Base-by-base conservation (phyloP, 1,140 invertebrate genomes). In the Camponotus pennsylvanicus region DNA sequence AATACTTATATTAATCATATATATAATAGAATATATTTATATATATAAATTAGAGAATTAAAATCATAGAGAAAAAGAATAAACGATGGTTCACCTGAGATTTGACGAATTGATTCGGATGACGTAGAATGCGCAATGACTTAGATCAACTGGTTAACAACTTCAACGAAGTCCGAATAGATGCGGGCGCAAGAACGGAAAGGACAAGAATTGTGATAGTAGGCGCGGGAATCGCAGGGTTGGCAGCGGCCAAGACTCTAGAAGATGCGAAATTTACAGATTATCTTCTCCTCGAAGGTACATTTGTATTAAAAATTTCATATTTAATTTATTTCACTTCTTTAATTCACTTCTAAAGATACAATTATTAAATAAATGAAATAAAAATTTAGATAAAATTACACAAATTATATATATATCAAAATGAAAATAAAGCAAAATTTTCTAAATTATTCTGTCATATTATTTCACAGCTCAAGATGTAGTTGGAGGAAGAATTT, bases 201-300 rank as follows among this genome's bases (percentile, higher is more conserved):
- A 89, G 52, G 59, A 92, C 91, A 11, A 91, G 85, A 86, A 79
- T 96, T 42, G 93, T 96, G 3, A 96, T 97, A 83, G 88, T 97
- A 71, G 96, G 96, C n/a, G 96, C 96, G 61, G 96, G 97, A 67
- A 95, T 97, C 80, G 95, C 96, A 13, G 96, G 96, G 73, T 91
- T 97, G 61, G 95, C 95, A 49, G 96, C 96, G 55, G 96, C 96
- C 1, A 92, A 90, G 77, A 95, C 93, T n/a, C 90, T 97, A 1
- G 80, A 95, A 34, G 85, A 96, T 77, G 86, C 92, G 55, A 95
- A 95, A 83, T 94, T 95, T 82, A 87, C 93, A 18, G 93, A 97
- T 92, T 95, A 97, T 92, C 78, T 96, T 88, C 92, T 97, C 59
- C 64, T 97, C 9, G 96, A 97, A 95, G 96, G 96, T 95, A 92